phyloP scores from a whole-genome alignment of 1,140 invertebrate species.

The Lordiphosa stackelbergi region DNA sequence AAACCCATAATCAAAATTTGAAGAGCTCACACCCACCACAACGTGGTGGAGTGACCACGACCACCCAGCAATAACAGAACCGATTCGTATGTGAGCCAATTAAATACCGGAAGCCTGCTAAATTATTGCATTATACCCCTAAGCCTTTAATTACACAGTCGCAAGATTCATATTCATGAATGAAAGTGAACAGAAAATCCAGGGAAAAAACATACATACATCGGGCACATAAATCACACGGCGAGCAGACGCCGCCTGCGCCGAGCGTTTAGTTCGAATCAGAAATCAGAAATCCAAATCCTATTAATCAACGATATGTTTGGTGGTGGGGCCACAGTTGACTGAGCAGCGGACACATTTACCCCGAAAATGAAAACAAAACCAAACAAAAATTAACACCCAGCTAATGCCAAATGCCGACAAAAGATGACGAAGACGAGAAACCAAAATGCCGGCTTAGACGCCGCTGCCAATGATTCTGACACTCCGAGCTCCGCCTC shows the following conservation, averaged over 20 bases:
- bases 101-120: slow-evolving; percentile 65
- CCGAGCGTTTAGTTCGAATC: slow-evolving; percentile 35
- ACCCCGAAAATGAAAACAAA: slow-evolving; percentile 21
- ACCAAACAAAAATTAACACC: slow-evolving; percentile 53
- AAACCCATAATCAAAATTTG: slow-evolving; percentile 42
- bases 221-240: slow-evolving; percentile 49
- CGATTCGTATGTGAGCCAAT: slow-evolving; percentile 43
- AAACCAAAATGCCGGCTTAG: slow-evolving; percentile 11
- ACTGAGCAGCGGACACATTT: slow-evolving; percentile 28
- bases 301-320: slow-evolving; percentile 59
- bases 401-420: slow-evolving; percentile 66
- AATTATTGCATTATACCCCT: slow-evolving; percentile 67
- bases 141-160: slow-evolving; percentile 63
- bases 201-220: background rate
- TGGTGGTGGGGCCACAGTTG: slow-evolving; percentile 11
- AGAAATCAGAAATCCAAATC: slow-evolving; percentile 58
- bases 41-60: slow-evolving; percentile 34
- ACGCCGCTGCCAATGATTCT: slow-evolving; percentile 51
- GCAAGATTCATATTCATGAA: slow-evolving; percentile 32
- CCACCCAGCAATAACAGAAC: slow-evolving; percentile 42
- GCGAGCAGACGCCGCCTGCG: slow-evolving; percentile 27
- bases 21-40: slow-evolving; percentile 27
- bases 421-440: slow-evolving; percentile 65
- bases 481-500: slow-evolving; percentile 37
- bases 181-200: slow-evolving; percentile 30